Percentiles rank a stretch among this genome's conserved stretches.
Evolutionary conservation across 1,140 invertebrate species (phyloP).

Genomic region (Dreissena polymorpha): DNA sequence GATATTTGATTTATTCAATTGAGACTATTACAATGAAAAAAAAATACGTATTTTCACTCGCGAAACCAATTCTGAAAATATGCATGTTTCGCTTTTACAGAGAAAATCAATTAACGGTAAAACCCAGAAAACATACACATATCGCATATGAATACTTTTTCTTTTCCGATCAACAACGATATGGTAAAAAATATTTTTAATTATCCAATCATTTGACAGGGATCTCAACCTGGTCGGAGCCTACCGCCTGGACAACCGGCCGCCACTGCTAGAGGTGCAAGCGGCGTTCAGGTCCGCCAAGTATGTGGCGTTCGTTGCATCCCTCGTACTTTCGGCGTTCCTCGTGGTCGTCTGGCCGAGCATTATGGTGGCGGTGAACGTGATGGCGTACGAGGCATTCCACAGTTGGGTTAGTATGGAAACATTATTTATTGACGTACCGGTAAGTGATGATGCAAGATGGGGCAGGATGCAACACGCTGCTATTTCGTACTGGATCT

Average conservation of each 20-base stretch:
- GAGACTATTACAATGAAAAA: too few relatives aligned
- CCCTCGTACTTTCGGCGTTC: slow-evolving; percentile 60
- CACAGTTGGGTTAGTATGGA: slow-evolving; percentile 66
- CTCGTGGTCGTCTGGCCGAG: slow-evolving; percentile 76
- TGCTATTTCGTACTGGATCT: neutral
- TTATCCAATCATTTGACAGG: slow-evolving; percentile 55
- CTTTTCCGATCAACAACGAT: too few relatives aligned
- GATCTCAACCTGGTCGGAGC: slow-evolving; percentile 72
- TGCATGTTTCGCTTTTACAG: neutral
- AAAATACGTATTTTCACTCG: too few relatives aligned
- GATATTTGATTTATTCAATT: too few relatives aligned
- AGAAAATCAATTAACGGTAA: too few relatives aligned
- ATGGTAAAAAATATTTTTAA: too few relatives aligned
- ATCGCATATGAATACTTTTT: too few relatives aligned
- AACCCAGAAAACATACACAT: too few relatives aligned
- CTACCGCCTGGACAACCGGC: slow-evolving; percentile 72
- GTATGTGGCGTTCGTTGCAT: slow-evolving; percentile 63
- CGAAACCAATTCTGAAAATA: neutral
- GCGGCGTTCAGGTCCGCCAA: slow-evolving; percentile 65
- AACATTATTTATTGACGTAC: neutral
- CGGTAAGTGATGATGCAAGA: too few relatives aligned
- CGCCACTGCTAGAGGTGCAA: slow-evolving; percentile 71
- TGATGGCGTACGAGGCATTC: slow-evolving; percentile 67
- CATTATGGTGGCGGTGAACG: slow-evolving; percentile 63
- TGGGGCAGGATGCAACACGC: too few relatives aligned